Base-by-base conservation (phyloP, 2,888 invertebrate genomes). In the Galeruca laticollis region DNA sequence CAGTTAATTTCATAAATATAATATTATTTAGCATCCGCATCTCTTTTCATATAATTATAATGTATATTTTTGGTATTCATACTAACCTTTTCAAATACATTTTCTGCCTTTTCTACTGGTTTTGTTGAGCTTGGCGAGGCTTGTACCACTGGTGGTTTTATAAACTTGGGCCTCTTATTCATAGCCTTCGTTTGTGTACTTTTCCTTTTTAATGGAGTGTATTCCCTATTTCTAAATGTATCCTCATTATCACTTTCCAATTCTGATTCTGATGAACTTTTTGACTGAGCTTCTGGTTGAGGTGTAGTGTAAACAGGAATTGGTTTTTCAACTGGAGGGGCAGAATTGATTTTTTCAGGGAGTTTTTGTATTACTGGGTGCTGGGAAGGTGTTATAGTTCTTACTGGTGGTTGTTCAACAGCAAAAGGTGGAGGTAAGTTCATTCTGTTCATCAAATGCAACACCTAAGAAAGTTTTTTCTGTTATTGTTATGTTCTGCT, bases 361-460 rank as follows among this genome's bases (percentile, higher is more conserved):
- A 87, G 87, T 63, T 87, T 81, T 76, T 73, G 76, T 61, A 73
- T 47, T 6, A 73, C 68, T 31, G 73, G 75, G 47, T 73, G 86
- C 84, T 68, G 87, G 84, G 49, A 87, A 77, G 66, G 76, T n/a
- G 73, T 73, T 66, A 77, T 73, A 21, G 76, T 73, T 40, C 76
- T 63, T 15, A 77, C 72, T 49, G 76, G 74, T 33, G 51, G 87
- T 86, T 75, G 84, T 59, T 82, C 83, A 69, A 82, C 80, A 15
- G 84, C 88, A 86, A 98, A 97, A 0, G 98, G 98, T 52, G 92
- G 90, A 18, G 94, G 92, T 60, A 98, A 85, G 83, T 93, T 94
- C 96, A 98, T 96, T 86, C 93, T 94, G 83, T 98, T 98, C 97
- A 98, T 97, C 63, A 98, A 88, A 86, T 98, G 97, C 57, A 98